A percentile compares a stretch with the other conserved stretches of the same genome.
These are phyloP conservation scores for Campaea margaritaria DNA, from an alignment of 2,888 invertebrate genomes.

Conservation along the genomic window DNA sequence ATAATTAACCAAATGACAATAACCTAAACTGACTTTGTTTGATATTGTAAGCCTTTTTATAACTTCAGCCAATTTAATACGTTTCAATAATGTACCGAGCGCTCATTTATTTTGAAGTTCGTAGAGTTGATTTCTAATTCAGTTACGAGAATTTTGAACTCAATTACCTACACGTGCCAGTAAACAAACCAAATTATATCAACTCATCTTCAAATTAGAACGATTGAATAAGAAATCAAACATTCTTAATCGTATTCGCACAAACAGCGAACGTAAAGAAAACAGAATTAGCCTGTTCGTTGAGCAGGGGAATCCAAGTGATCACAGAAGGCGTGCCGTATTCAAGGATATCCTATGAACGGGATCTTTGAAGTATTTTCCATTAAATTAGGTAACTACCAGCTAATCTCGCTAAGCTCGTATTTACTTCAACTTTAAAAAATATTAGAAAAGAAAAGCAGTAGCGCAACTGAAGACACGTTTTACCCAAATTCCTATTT, in stretches of 20 bases:
- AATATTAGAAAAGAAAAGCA: slow-evolving; percentile 4
- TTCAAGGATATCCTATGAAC: slow-evolving; percentile 53
- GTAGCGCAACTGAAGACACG: slow-evolving; percentile 3
- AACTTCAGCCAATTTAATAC: too few relatives aligned
- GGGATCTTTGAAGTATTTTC: slow-evolving; percentile 67
- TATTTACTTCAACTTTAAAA: slow-evolving; percentile 49
- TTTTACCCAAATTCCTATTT: too few relatives aligned
- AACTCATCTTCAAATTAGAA: slow-evolving; percentile 26
- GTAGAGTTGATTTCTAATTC: background rate
- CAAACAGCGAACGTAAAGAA: slow-evolving; percentile 18
- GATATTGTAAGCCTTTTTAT: too few relatives aligned
- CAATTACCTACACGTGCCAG: slow-evolving; percentile 1
- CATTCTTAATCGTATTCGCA: slow-evolving; percentile 21
- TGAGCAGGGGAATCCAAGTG: slow-evolving; percentile 46
- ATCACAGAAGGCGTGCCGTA: slow-evolving; percentile 47
- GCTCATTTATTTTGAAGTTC: too few relatives aligned
- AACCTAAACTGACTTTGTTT: too few relatives aligned
- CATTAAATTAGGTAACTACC: slow-evolving; percentile 68
- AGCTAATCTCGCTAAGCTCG: slow-evolving; percentile 65
- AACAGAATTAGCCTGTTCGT: slow-evolving; percentile 29
- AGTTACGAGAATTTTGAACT: background rate
- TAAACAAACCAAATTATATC: slow-evolving; percentile 15
- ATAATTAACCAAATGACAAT: too few relatives aligned
- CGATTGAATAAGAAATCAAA: slow-evolving; percentile 29
- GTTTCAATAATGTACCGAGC: too few relatives aligned